These are phyloP conservation scores for Brachirus orientalis DNA, from an alignment of 2,113 vertebrate genomes.

Conservation along the genomic window DNA sequence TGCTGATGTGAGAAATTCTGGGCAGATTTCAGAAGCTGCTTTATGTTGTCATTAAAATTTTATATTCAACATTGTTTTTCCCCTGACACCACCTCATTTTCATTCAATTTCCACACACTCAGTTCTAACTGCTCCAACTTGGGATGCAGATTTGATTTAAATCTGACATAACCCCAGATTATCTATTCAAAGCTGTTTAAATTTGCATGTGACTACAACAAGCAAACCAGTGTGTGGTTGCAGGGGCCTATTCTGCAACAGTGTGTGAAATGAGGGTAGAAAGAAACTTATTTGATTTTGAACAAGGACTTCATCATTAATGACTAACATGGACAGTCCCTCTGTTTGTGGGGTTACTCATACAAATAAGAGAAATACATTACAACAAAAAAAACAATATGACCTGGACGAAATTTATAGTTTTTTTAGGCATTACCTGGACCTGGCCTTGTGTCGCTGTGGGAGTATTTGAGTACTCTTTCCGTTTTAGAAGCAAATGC, in stretches of 20 bases:
- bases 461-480: constrained; percentile 13
- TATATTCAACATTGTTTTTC: not conserved
- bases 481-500: constrained; percentile 80
- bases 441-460: constrained; percentile 65
- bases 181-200: constrained; percentile 1
- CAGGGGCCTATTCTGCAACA: too few species aligned
- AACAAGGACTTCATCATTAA: too few species aligned
- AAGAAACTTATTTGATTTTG: not conserved
- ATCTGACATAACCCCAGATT: not conserved
- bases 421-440: constrained; percentile 77
- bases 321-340: too few species aligned
- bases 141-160: constrained; percentile 6
- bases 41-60: constrained; percentile 12
- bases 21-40: not conserved
- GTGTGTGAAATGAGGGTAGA: not conserved
- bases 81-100: constrained; percentile 16
- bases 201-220: not conserved
- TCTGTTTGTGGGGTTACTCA: not conserved
- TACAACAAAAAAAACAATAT: too few species aligned
- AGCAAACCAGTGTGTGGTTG: not conserved
- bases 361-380: too few species aligned
- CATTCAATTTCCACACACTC: constrained; percentile 1
- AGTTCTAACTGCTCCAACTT: not conserved
- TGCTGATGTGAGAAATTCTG: not conserved
- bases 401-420: not conserved